Base-by-base conservation (phyloP, 2,113 vertebrate genomes). In the Chamaetylas fuelleborni region DNA sequence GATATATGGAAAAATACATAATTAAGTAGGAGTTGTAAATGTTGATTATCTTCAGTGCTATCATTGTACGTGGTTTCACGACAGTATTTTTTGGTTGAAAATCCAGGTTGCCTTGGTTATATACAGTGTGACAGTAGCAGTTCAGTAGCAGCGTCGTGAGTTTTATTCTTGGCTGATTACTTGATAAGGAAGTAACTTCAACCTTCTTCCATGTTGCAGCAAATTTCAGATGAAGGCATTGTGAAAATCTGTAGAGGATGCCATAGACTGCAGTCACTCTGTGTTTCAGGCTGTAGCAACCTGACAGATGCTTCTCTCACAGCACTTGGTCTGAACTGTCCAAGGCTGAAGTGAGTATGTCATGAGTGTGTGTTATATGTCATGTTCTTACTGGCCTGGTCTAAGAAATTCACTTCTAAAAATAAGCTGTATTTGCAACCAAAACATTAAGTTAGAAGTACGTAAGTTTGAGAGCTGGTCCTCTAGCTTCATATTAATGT, bases 321-420 rank as follows among this genome's bases (percentile, higher is more conserved):
- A 36, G 99, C 99, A 45, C 98, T 99, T 96, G 99, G 99, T 91
- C 97, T 99, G 81, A 99, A 99, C 98, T 99, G 99, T 96, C 98
- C 99, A 14, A 96, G 97, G 95, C 98, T 99, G 73, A 99, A 99
- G 99, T 99, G 97, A 98, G 99, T 98, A 97, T 72, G 23, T 38
- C 12, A 1, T 40, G 58, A 74, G 38, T 11, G 0, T 9, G 0
- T 91, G 43, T 60, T 5, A 5, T 62, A 31, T 69, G 33, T 76
- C 48, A 3, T 34, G 26, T 86, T 77, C 5, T 85, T 76, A 65
- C 34, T 77, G 66, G 29, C 60, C 56, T 81, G 54, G 22, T 70
- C 26, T 76, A 29, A 74, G 62, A 69, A 51, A 65, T 72, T 66
- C 2, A 6, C 28, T 80, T 72, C 58, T 77, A 74, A 70, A 54